Base-by-base conservation (phyloP, 2,888 invertebrate genomes). In the Epistrophe eligans region DNA sequence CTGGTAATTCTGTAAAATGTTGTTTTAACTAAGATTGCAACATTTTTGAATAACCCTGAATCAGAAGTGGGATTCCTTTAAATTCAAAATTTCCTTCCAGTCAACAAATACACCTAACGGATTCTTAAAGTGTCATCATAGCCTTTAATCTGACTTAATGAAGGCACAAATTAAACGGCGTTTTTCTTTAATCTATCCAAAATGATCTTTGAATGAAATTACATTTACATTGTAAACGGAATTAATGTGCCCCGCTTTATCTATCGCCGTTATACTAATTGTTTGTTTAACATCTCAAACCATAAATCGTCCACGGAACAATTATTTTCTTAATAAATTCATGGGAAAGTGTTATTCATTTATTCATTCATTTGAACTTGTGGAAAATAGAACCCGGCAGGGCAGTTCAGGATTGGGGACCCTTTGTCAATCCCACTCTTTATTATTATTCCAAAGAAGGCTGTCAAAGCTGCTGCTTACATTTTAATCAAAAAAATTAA, bases 401-500 rank as follows among this genome's bases (percentile, higher is more conserved):
- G 17, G 17, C 1, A 4, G 11, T 50, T 48, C 15, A 48, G 9
- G 0, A 9, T 24, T 17, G 8, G 1, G 5, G 57, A 32, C 35
- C 2, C 17, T 17, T 19, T 38, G 4, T 4, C 4, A 57, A 35
- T 17, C 10, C 8, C 32, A 9, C 32, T 35, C 9, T n/a, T 35
- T 13, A 15, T 11, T 13, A 15, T 11, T 24, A 43, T 43, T 62
- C 4, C 15, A 40, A 5, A 62, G 1, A 40, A 40, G 1, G 15
- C 7, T 5, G 15, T 19, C 62, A 62, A 62, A 40, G 62, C 40
- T 24, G 1, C 4, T 72, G 66, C 66, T 48, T 71, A 71, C 28
- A 45, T 13, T 57, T 57, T 57, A 71, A 55, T 58, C 72, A 57
- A 17, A 35, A 48, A 45, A 74, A 58, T 45, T 55, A 60, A 62